Evolutionary conservation across 2,888 invertebrate species (phyloP).

Genomic region (Epirrhoe tristata): DNA sequence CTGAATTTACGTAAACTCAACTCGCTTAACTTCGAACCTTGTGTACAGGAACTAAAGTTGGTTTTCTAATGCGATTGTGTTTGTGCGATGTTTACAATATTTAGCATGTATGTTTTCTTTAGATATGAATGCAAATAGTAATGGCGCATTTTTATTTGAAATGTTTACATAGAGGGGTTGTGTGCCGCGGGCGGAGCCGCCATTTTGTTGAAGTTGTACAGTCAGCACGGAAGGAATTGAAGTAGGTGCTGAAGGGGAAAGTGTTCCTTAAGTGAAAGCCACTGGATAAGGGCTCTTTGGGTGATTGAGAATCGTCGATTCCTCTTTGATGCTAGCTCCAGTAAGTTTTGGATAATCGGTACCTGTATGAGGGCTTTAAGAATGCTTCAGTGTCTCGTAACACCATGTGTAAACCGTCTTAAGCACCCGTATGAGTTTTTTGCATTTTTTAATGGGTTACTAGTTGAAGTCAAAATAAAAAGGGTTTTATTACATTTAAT

Average conservation of each 20-base stretch:
- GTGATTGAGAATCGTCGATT: slow-evolving; percentile 43
- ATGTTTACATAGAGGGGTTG: slow-evolving; percentile 83
- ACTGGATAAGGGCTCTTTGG: slow-evolving; percentile 50
- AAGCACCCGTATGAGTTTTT: not conserved
- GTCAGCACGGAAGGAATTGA: slow-evolving; percentile 64
- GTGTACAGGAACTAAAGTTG: slow-evolving; percentile 34
- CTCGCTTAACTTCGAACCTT: slow-evolving; percentile 32
- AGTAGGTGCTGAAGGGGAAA: slow-evolving; percentile 40
- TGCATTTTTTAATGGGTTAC: not conserved
- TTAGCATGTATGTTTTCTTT: slow-evolving; percentile 85
- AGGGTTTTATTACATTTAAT: too few species aligned
- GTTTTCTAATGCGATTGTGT: slow-evolving; percentile 16
- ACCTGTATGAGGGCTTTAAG: slow-evolving; percentile 28
- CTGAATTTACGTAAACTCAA: slow-evolving; percentile 58
- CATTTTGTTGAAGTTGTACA: slow-evolving; percentile 72
- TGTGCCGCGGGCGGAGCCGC: slow-evolving; percentile 63
- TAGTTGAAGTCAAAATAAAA: too few species aligned
- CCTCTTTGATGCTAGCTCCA: slow-evolving; percentile 23
- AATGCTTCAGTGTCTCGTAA: not conserved
- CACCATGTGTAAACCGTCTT: not conserved
- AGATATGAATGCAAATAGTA: slow-evolving; percentile 85
- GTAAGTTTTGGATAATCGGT: slow-evolving; percentile 23
- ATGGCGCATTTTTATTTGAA: slow-evolving; percentile 83
- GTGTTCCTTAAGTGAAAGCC: slow-evolving; percentile 60
- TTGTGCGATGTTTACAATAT: slow-evolving; percentile 69